Base-by-base conservation (phyloP, 2,888 invertebrate genomes). In the Meliscaeva auricollis region DNA sequence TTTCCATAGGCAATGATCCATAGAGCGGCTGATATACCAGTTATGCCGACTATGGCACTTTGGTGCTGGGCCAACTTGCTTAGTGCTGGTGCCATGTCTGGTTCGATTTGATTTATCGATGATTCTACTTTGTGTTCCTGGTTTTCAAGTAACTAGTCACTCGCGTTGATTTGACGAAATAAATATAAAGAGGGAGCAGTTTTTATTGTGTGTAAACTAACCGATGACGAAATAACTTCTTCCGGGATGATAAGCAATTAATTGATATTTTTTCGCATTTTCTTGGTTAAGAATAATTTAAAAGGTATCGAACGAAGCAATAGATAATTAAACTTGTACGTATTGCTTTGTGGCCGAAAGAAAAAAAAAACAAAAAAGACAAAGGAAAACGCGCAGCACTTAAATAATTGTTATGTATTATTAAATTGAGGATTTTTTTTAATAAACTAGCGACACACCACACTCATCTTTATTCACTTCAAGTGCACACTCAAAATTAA, bases 11-110 rank as follows among this genome's bases (percentile, higher is more conserved):
- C 90, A 91, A 94, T 91, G 90, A 93, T 94, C 94, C 94, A 92
- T 89, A 95, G 90, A 52, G 95, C 92, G 35, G 94, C 93, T 41
- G 95, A 94, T 46, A 95, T 93, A 77, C 95, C 95, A 88, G 95
- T 94, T 78, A 95, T 93, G 84, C 94, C 95, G 87, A 95, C 93
- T 94, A 90, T 94, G 87, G 90, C 90, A 88, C 89, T 91, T 87
- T 89, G 95, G 92, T 94, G 94, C 88, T 94, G 94, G 87, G 95
- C 93, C 89, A 95, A 93, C 94, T 96, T 96, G 92, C 96, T 96
- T 87, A 96, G 93, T 91, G 94, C 94, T 88, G 96, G 96, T 88
- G 96, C 96, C 96, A 96, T 38, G 4, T 26, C 26, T 26, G 26
- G n/a, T 73, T 0, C 9, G 68, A 7, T 38, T 8, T 30, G 15